These are phyloP conservation scores for Drosophila engyochracea DNA, from an alignment of 2,888 invertebrate genomes.

Conservation along the genomic window DNA sequence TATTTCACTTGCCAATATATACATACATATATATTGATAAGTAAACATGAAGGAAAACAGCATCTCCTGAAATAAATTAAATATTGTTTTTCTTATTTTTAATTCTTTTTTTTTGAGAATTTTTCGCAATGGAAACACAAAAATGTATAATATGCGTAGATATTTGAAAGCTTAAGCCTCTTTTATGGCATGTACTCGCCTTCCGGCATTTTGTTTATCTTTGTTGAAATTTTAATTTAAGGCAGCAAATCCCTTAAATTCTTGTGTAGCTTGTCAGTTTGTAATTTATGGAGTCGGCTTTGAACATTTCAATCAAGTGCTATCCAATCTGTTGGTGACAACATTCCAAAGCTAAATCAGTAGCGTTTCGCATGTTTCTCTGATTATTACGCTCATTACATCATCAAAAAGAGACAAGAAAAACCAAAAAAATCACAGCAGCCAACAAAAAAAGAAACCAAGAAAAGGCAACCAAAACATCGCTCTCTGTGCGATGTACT, in stretches of 20 bases:
- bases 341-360: constrained; percentile 44
- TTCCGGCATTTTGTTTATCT: constrained; percentile 3
- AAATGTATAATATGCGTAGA: not conserved
- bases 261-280: constrained; percentile 40
- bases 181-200: not conserved
- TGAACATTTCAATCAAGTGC: constrained; percentile 58
- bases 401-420: constrained; percentile 49
- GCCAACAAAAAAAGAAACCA: constrained; percentile 13
- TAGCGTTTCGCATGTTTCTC: constrained; percentile 57
- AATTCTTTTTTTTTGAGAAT: not conserved
- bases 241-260: constrained; percentile 17
- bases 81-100: not conserved
- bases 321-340: constrained; percentile 56
- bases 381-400: constrained; percentile 79
- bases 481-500: constrained; percentile 31
- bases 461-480: constrained; percentile 55
- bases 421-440: not conserved
- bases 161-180: not conserved
- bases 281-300: constrained; percentile 51
- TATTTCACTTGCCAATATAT: not conserved
- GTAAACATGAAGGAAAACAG: not conserved
- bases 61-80: not conserved
- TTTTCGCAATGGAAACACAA: not conserved
- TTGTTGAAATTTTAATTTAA: constrained; percentile 18
- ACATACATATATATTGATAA: not conserved